These are phyloP conservation scores for Phataginus tricuspis DNA, from an alignment of 2,797 vertebrate species.

Conservation along the genomic window DNA sequence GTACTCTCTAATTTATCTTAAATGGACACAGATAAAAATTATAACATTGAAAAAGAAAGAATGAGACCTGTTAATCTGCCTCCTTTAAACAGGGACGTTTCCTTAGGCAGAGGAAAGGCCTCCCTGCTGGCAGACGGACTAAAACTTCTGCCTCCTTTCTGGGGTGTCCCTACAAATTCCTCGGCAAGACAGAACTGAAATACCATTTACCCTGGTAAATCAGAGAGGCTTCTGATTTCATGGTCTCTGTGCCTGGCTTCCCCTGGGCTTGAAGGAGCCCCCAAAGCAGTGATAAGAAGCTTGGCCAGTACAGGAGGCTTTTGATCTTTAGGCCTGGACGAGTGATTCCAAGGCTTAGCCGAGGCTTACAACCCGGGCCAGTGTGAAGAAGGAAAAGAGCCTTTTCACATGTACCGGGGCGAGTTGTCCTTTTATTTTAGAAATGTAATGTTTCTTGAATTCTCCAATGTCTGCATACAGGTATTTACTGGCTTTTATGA, in stretches of 20 bases:
- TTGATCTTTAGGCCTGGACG: neutral
- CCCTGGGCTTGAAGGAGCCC: neutral
- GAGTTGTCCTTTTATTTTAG: neutral
- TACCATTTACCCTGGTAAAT: neutral
- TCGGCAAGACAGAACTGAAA: neutral
- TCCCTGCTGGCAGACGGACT: neutral
- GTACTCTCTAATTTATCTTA: slow-evolving; percentile 18
- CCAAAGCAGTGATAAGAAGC: neutral
- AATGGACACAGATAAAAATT: neutral
- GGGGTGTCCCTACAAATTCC: neutral
- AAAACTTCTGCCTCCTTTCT: neutral
- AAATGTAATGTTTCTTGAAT: slow-evolving; percentile 25
- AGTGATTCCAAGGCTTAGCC: neutral
- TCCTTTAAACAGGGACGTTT: neutral
- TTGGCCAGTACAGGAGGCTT: neutral
- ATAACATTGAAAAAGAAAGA: neutral
- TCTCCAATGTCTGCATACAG: neutral
- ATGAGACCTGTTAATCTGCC: neutral
- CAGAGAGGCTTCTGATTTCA: neutral
- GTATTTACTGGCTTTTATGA: neutral
- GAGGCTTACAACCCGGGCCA: neutral
- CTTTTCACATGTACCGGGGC: neutral
- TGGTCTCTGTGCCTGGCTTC: neutral
- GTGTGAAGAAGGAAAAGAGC: neutral
- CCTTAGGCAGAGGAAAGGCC: neutral